Evolutionary conservation across 2,797 vertebrate genomes (phyloP).

Genomic region (Euthynnus affinis): DNA sequence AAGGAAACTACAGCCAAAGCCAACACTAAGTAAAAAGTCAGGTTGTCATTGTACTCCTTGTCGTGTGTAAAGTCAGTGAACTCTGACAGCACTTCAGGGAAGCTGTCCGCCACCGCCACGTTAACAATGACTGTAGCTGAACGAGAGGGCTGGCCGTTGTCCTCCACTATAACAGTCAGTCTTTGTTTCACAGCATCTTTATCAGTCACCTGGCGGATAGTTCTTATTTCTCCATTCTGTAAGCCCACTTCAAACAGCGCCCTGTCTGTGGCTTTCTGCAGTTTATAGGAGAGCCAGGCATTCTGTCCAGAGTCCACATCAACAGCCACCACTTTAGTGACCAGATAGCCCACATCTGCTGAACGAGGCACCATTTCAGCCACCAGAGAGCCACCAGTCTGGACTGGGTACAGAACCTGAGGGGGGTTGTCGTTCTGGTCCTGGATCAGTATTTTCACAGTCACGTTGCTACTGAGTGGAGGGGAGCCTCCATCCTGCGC

Average conservation of each 20-base stretch:
- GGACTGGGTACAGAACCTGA: slow-evolving; percentile 79
- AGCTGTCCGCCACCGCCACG: slow-evolving; percentile 81
- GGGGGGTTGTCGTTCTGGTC: slow-evolving; percentile 79
- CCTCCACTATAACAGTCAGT: slow-evolving; percentile 81
- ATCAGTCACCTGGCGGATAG: slow-evolving; percentile 75
- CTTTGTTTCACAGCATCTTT: slow-evolving; percentile 82
- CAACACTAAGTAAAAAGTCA: slow-evolving; percentile 62
- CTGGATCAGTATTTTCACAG: slow-evolving; percentile 80
- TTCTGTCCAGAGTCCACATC: slow-evolving; percentile 88
- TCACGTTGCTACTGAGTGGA: slow-evolving; percentile 67
- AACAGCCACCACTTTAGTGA: slow-evolving; percentile 89
- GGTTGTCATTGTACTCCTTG: slow-evolving; percentile 55
- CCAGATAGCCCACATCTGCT: slow-evolving; percentile 88
- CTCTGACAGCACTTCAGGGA: slow-evolving; percentile 81
- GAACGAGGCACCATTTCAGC: slow-evolving; percentile 87
- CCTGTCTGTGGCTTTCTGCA: slow-evolving; percentile 83
- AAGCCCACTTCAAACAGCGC: slow-evolving; percentile 79
- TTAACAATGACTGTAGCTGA: slow-evolving; percentile 45
- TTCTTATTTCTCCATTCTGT: slow-evolving; percentile 80
- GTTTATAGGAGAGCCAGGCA: slow-evolving; percentile 87
- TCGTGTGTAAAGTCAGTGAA: slow-evolving; percentile 64
- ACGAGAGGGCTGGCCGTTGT: slow-evolving; percentile 72
- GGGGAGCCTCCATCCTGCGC: slow-evolving; percentile 82
- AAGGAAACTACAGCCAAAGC: slow-evolving; percentile 68
- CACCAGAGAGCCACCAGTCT: slow-evolving; percentile 84